Conservation (phyloP, 2,797 vertebrate species). For the Rhyacichthys aspro region DNA sequence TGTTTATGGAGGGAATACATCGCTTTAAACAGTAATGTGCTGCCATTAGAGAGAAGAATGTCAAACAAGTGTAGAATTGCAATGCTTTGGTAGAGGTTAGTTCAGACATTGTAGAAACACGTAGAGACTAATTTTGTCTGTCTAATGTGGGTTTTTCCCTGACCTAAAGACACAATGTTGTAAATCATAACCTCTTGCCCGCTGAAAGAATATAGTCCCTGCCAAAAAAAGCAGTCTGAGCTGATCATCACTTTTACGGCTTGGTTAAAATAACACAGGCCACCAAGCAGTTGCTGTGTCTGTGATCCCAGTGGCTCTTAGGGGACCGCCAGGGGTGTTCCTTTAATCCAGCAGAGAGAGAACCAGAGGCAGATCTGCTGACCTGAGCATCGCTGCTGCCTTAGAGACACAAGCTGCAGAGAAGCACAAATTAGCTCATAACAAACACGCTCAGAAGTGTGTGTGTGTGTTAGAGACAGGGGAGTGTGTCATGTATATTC, state of each 20-base stretch:
- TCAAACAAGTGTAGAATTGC: background rate
- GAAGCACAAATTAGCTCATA: slow-evolving; percentile 53
- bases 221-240: slow-evolving; percentile 12
- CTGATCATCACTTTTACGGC: slow-evolving; percentile 45
- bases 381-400: slow-evolving; percentile 43
- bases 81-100: background rate
- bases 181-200: slow-evolving; percentile 25
- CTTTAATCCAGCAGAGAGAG: slow-evolving; percentile 58
- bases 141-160: background rate
- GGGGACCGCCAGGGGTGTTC: slow-evolving; percentile 27
- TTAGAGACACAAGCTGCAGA: slow-evolving; percentile 49
- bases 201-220: background rate
- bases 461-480: slow-evolving; percentile 15
- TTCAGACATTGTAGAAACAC: background rate
- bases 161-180: background rate
- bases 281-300: slow-evolving; percentile 40
- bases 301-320: slow-evolving; percentile 41
- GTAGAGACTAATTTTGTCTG: background rate
- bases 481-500: slow-evolving; percentile 52
- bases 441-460: slow-evolving; percentile 33
- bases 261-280: slow-evolving; percentile 54
- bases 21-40: no score
- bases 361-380: slow-evolving; percentile 61
- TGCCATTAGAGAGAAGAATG: no score
- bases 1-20: slow-evolving; percentile 27